Percentiles rank a stretch among this genome's conserved stretches.
phyloP scores from a whole-genome alignment of 2,113 vertebrate genomes.

The Tachuris rubrigastra region DNA sequence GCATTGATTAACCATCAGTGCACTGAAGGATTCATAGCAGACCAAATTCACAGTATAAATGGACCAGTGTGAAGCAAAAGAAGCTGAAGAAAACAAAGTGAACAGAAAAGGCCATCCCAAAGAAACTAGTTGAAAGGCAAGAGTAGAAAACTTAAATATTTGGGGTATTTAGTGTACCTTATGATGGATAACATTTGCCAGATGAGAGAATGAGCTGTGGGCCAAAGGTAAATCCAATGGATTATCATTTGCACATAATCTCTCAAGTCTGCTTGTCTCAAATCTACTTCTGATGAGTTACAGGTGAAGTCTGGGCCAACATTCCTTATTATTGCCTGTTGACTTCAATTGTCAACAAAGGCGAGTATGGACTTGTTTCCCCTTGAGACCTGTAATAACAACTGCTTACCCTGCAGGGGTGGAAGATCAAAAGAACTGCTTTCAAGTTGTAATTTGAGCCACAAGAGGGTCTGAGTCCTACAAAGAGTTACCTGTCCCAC shows the following conservation, averaged over 20 bases:
- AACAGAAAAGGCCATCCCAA: not conserved
- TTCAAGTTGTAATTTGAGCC: slow-evolving; percentile 20
- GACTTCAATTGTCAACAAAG: slow-evolving; percentile 41
- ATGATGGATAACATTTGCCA: not conserved
- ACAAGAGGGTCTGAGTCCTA: not conserved
- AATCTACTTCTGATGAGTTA: not conserved
- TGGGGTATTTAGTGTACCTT: not conserved
- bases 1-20: not conserved
- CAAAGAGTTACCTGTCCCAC: not conserved
- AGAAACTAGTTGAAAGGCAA: not conserved
- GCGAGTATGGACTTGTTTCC: slow-evolving; percentile 19
- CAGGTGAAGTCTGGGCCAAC: slow-evolving; percentile 58
- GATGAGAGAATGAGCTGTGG: not conserved
- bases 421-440: slow-evolving; percentile 46
- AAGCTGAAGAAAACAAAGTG: not conserved
- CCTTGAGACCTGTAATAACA: slow-evolving; percentile 7
- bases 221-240: not conserved
- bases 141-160: not conserved
- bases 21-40: not conserved
- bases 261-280: not conserved
- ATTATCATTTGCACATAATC: slow-evolving; percentile 7
- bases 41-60: not conserved
- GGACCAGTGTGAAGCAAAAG: not conserved
- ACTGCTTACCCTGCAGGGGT: slow-evolving; percentile 32
- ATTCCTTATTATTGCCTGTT: slow-evolving; percentile 28